Conservation (phyloP, 2,113 vertebrate species). For the Sardina pilchardus region DNA sequence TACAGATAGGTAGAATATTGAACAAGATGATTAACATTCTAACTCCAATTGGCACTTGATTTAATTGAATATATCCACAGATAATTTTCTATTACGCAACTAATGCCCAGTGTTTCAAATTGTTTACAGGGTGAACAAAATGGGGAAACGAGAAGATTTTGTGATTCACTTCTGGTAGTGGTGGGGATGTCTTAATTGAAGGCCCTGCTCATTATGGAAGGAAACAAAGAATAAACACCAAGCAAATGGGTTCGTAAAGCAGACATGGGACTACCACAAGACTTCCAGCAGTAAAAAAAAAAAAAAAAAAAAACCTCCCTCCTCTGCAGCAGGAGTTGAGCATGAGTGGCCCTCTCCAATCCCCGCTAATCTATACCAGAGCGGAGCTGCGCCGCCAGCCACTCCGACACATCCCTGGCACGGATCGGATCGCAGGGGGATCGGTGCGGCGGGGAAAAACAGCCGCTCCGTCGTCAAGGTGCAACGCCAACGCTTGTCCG, state of each 20-base stretch:
- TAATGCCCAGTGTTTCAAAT: not conserved
- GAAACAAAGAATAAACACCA: constrained; percentile 15
- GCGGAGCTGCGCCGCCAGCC: not conserved
- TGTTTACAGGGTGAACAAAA: not conserved
- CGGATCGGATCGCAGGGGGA: not conserved
- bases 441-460: not conserved
- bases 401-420: not conserved
- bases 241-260: not conserved
- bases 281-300: not conserved
- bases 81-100: no score
- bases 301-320: not conserved
- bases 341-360: not conserved
- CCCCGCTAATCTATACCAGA: constrained; percentile 1
- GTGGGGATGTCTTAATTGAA: not conserved
- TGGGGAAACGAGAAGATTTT: not conserved
- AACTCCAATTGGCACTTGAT: no score
- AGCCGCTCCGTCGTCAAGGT: not conserved
- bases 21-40: no score
- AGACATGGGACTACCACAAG: not conserved
- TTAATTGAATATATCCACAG: no score
- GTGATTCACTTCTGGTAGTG: not conserved
- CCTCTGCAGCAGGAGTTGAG: not conserved
- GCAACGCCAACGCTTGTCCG: not conserved
- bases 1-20: no score
- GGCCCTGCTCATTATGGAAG: not conserved